A percentile compares a stretch with the other conserved stretches of the same genome.
phyloP scores from a whole-genome alignment of 2,888 invertebrate genomes.

The Xestoiulus laeticollis region DNA sequence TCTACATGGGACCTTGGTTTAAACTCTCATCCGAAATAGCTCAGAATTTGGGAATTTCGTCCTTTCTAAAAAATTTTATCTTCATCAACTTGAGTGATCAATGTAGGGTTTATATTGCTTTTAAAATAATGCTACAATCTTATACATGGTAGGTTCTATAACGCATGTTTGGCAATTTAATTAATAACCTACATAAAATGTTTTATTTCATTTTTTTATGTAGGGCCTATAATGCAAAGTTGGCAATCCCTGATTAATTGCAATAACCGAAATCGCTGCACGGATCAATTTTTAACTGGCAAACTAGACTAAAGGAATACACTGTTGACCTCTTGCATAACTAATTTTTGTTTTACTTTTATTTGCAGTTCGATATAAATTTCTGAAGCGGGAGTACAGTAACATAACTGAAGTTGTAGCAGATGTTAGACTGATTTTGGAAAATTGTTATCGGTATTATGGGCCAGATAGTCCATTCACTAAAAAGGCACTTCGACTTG shows the following conservation, averaged over 20 bases:
- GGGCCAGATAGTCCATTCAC: conserved; percentile 65
- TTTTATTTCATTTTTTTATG: too few relatives aligned
- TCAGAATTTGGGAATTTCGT: too few relatives aligned
- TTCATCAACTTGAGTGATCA: too few relatives aligned
- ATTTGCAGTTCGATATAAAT: conserved; percentile 64
- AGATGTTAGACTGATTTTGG: conserved; percentile 67
- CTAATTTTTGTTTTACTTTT: background rate
- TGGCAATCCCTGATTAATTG: background rate
- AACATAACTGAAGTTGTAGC: conserved; percentile 66
- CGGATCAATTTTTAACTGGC: background rate
- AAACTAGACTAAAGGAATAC: background rate
- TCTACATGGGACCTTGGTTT: too few relatives aligned
- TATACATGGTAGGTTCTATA: too few relatives aligned
- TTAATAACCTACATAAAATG: too few relatives aligned
- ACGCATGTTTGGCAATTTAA: too few relatives aligned
- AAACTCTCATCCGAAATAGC: too few relatives aligned
- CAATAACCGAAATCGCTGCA: background rate
- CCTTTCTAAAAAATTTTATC: too few relatives aligned
- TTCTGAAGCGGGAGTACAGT: conserved; percentile 63
- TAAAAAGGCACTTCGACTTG: conserved; percentile 65
- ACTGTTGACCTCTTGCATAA: background rate
- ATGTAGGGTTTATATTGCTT: too few relatives aligned
- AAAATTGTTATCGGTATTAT: conserved; percentile 68
- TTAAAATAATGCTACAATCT: too few relatives aligned
- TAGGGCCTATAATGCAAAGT: too few relatives aligned